Percentiles rank a stretch among this genome's conserved stretches.
phyloP scores from a whole-genome alignment of 1,140 invertebrate genomes.

The Hermetia illucens region DNA sequence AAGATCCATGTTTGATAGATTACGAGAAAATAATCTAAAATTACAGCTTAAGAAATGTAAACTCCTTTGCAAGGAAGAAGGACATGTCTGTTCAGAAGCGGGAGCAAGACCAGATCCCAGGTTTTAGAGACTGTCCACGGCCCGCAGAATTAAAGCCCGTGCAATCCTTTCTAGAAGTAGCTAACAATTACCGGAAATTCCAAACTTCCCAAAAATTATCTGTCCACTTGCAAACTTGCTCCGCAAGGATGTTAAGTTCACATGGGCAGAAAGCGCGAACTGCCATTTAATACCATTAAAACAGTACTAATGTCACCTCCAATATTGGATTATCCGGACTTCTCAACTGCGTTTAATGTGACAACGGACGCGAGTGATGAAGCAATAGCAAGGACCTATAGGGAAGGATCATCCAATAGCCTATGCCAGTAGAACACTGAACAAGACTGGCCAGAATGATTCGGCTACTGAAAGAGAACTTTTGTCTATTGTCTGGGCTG shows the following conservation, averaged over 20 bases:
- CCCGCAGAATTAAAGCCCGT: not conserved
- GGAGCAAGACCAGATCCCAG: not conserved
- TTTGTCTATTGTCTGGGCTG: conserved; percentile 29
- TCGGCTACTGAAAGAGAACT: conserved; percentile 32
- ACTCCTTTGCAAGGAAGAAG: too few relatives aligned
- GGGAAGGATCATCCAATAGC: conserved; percentile 11
- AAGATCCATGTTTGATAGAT: not conserved
- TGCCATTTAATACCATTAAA: too few relatives aligned
- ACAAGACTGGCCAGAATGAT: conserved; percentile 28
- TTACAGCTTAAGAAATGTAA: not conserved
- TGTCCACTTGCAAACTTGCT: not conserved
- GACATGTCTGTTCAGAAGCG: not conserved
- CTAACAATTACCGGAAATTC: not conserved
- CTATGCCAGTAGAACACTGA: conserved; percentile 27
- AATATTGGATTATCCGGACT: not conserved
- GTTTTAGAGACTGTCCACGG: not conserved
- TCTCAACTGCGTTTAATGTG: conserved; percentile 16
- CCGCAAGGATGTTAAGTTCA: too few relatives aligned
- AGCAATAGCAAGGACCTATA: conserved; percentile 18
- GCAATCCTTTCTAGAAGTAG: not conserved
- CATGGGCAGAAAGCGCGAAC: too few relatives aligned
- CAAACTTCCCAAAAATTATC: not conserved
- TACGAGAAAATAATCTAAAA: not conserved
- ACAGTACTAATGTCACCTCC: too few relatives aligned
- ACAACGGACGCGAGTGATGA: conserved; percentile 20